Percentiles rank a stretch among this genome's conserved stretches.
These are phyloP conservation scores for Epirrhoe alternata DNA, from an alignment of 2,888 invertebrate genomes.

Conservation along the genomic window DNA sequence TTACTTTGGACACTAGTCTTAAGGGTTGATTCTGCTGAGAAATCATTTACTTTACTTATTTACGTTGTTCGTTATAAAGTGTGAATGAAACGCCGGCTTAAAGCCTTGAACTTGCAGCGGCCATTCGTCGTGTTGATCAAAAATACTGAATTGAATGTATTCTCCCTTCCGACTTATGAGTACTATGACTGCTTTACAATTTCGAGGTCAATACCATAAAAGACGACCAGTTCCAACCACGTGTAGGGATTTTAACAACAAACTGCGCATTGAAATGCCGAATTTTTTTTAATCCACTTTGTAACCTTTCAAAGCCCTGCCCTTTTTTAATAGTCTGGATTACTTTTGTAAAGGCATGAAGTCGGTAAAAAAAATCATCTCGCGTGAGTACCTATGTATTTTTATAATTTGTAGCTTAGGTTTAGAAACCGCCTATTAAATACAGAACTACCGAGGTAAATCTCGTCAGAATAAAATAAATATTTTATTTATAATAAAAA, in stretches of 20 bases:
- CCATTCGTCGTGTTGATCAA: constrained; percentile 64
- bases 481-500: too few relatives aligned
- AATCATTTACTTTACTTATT: not conserved
- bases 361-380: too few relatives aligned
- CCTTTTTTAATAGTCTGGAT: not conserved
- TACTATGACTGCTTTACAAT: constrained; percentile 56
- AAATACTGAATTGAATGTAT: constrained; percentile 69
- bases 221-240: constrained; percentile 59
- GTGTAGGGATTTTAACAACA: constrained; percentile 62
- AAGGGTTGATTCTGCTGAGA: too few relatives aligned
- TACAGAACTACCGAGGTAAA: too few relatives aligned
- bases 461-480: too few relatives aligned
- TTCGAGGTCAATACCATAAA: constrained; percentile 69
- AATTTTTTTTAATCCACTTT: constrained; percentile 33
- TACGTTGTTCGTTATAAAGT: constrained; percentile 27
- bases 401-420: too few relatives aligned
- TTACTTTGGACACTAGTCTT: too few relatives aligned
- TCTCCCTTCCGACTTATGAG: constrained; percentile 71
- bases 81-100: constrained; percentile 63
- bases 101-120: constrained; percentile 79
- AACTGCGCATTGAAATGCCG: constrained; percentile 37
- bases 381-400: too few relatives aligned
- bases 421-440: too few relatives aligned
- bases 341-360: not conserved
- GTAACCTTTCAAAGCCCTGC: constrained; percentile 35